These are phyloP conservation scores for Gymnocheta viridis DNA, from an alignment of 2,888 invertebrate species.

Conservation along the genomic window DNA sequence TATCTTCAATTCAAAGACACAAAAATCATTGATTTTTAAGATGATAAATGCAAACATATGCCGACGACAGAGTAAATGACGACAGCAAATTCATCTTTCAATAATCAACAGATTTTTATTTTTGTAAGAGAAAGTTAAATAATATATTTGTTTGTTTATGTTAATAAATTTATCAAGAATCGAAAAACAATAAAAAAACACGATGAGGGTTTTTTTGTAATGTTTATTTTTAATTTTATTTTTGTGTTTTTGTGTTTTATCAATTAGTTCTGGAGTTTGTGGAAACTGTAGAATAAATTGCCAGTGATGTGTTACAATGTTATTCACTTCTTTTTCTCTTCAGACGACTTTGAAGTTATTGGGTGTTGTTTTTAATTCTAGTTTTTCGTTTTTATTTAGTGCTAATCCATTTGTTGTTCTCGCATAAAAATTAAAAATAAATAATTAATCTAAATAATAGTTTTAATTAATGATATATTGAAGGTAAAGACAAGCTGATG, in stretches of 20 bases:
- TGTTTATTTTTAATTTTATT: too few relatives aligned
- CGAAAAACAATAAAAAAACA: background rate
- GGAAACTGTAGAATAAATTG: background rate
- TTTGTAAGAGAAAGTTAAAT: slow-evolving; percentile 15
- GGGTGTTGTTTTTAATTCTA: too few relatives aligned
- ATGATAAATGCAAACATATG: slow-evolving; percentile 17
- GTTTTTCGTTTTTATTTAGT: too few relatives aligned
- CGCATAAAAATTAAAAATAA: too few relatives aligned
- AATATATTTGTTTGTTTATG: background rate
- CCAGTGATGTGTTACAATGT: too few relatives aligned
- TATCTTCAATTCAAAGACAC: slow-evolving; percentile 4
- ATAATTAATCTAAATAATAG: too few relatives aligned
- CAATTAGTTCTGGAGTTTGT: background rate
- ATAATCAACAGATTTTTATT: background rate
- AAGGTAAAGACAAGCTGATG: too few relatives aligned
- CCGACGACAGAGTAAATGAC: background rate
- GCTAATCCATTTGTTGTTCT: too few relatives aligned
- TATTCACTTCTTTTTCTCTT: too few relatives aligned
- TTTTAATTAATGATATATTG: too few relatives aligned
- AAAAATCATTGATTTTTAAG: background rate
- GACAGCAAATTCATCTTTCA: background rate
- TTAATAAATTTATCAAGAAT: background rate
- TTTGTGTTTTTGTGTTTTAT: background rate
- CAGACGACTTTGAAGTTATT: too few relatives aligned
- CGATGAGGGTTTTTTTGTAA: background rate